These are phyloP conservation scores for Lepus townsendii DNA, from an alignment of 2,797 vertebrate species.

Conservation along the genomic window DNA sequence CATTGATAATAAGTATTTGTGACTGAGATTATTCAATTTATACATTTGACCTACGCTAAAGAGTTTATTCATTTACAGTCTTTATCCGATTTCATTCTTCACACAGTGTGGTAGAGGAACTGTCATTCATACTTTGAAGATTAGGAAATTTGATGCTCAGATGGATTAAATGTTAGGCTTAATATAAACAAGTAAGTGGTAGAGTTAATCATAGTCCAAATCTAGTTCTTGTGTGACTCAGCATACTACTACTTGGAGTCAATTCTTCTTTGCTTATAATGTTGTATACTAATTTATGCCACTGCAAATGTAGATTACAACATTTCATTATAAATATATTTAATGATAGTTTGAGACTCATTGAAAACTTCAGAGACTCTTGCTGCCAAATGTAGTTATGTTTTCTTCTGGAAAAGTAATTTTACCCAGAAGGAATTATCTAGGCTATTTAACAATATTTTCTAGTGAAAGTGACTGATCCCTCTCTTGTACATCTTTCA, in stretches of 20 bases:
- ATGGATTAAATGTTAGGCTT: not conserved
- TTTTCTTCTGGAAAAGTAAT: conserved; percentile 58
- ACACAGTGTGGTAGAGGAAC: not conserved
- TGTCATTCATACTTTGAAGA: not conserved
- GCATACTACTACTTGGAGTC: not conserved
- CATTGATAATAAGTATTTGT: not conserved
- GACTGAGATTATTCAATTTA: not conserved
- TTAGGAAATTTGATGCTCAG: not conserved
- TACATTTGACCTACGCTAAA: not conserved
- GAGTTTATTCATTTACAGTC: not conserved
- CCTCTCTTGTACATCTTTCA: conserved; percentile 38
- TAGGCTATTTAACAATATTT: conserved; percentile 41
- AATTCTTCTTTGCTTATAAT: not conserved
- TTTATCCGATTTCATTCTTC: not conserved
- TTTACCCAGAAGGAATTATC: conserved; percentile 4
- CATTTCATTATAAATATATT: not conserved
- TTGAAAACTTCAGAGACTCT: conserved; percentile 43
- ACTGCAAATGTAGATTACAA: not conserved
- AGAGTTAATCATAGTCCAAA: not conserved
- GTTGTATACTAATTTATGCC: not conserved
- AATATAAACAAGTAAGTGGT: not conserved
- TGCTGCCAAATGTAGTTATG: conserved; percentile 40
- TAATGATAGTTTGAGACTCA: conserved; percentile 46
- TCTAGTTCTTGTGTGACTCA: not conserved
- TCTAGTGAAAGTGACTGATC: conserved; percentile 12